Conservation (phyloP, 2,113 vertebrate species). For the Thryonomys swinderianus region DNA sequence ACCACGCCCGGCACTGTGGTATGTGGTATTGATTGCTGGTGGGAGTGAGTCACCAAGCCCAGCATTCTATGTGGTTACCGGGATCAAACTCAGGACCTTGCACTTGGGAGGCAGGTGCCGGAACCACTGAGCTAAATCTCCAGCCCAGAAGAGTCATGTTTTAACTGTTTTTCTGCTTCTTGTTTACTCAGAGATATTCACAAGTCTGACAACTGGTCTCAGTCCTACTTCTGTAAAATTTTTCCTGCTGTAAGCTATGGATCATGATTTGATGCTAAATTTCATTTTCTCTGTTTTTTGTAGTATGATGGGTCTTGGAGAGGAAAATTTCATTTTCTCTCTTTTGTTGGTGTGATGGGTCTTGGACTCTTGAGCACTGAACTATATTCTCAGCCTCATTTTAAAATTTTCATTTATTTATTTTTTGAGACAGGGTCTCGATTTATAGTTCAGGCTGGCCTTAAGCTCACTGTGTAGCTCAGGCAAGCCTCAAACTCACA, state of each 20-base stretch:
- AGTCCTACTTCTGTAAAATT: background rate
- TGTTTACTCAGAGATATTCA: background rate
- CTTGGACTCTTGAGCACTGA: background rate
- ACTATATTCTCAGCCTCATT: background rate
- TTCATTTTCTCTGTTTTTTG: background rate
- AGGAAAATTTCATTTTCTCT: too few relatives aligned
- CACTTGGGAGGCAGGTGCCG: too few relatives aligned
- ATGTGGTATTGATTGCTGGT: too few relatives aligned
- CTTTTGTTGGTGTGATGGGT: background rate
- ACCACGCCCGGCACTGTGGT: too few relatives aligned
- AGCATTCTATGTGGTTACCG: too few relatives aligned
- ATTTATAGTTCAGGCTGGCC: background rate
- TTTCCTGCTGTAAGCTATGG: background rate
- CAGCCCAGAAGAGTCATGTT: too few relatives aligned
- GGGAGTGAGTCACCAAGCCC: too few relatives aligned
- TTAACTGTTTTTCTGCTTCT: background rate
- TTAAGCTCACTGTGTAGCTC: too few relatives aligned
- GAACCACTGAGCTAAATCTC: too few relatives aligned
- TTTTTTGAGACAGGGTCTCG: background rate
- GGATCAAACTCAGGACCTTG: too few relatives aligned
- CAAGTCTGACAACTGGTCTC: background rate
- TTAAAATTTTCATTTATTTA: background rate
- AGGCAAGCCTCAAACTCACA: too few relatives aligned
- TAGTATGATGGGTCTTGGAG: too few relatives aligned
- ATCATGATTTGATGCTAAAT: conserved; percentile 3